Evolutionary conservation across 2,888 invertebrate genomes (phyloP).

Genomic region (Aporophyla nigra): DNA sequence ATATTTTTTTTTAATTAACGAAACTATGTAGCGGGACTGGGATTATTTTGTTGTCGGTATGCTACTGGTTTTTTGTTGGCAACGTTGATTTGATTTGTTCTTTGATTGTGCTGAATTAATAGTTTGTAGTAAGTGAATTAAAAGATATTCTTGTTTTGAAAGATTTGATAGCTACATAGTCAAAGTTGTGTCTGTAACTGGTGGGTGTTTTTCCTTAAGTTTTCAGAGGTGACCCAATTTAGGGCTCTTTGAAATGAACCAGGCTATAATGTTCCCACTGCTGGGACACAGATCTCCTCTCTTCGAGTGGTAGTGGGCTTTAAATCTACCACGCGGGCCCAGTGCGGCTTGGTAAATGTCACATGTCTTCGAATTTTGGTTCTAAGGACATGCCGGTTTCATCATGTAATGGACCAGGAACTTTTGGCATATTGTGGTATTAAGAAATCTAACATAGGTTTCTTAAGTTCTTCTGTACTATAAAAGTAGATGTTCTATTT

Average conservation of each 20-base stretch:
- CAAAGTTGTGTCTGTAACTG: conserved; percentile 4
- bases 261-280: too few species aligned
- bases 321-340: too few species aligned
- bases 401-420: not conserved
- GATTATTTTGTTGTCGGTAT: conserved; percentile 61
- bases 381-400: too few species aligned
- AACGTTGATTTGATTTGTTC: conserved; percentile 56
- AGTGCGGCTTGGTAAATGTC: too few species aligned
- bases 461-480: not conserved
- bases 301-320: too few species aligned
- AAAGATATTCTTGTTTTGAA: not conserved
- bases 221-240: not conserved
- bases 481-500: not conserved
- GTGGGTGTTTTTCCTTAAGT: not conserved
- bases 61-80: conserved; percentile 55
- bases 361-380: too few species aligned
- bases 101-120: conserved; percentile 37
- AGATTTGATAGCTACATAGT: conserved; percentile 3
- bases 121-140: conserved; percentile 29
- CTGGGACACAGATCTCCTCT: too few species aligned
- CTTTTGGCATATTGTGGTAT: not conserved
- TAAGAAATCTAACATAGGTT: not conserved
- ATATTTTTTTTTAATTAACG: conserved; percentile 76
- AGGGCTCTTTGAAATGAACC: not conserved
- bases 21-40: conserved; percentile 61